A percentile compares a stretch with the other conserved stretches of the same genome.
These are phyloP conservation scores for Tipula lateralis DNA, from an alignment of 2,888 invertebrate species.

Conservation along the genomic window DNA sequence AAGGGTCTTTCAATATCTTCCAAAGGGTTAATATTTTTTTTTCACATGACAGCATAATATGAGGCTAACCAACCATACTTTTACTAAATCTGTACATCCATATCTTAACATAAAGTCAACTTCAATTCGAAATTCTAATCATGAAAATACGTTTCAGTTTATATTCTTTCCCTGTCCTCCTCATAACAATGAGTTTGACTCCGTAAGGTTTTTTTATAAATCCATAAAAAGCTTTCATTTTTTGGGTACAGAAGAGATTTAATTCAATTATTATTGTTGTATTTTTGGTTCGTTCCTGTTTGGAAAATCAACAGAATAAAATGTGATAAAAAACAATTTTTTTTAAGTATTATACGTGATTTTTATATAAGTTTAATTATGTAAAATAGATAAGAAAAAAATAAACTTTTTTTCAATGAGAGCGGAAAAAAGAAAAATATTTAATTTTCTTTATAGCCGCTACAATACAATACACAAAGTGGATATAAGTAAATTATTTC, in stretches of 20 bases:
- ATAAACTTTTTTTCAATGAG: neutral
- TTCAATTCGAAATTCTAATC: neutral
- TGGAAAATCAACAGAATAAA: neutral
- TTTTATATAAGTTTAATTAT: slow-evolving; percentile 19
- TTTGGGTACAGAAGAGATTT: neutral
- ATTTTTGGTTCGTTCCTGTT: neutral
- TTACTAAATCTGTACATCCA: neutral
- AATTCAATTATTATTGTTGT: neutral
- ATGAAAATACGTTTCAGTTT: neutral
- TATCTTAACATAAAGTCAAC: neutral
- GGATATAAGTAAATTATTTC: neutral
- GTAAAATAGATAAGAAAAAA: slow-evolving; percentile 3
- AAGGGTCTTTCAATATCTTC: too few species aligned
- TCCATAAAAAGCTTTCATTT: neutral
- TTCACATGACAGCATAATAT: neutral
- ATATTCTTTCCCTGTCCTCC: neutral
- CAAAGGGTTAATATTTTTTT: neutral
- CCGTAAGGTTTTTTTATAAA: neutral
- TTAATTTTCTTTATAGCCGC: neutral
- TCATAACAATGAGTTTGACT: neutral
- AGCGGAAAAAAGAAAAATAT: neutral
- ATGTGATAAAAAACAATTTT: neutral
- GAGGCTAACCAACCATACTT: neutral
- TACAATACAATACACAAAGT: neutral
- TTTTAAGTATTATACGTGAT: slow-evolving; percentile 19